Conservation (phyloP, 2,888 invertebrate genomes). For the Aradus depressus region DNA sequence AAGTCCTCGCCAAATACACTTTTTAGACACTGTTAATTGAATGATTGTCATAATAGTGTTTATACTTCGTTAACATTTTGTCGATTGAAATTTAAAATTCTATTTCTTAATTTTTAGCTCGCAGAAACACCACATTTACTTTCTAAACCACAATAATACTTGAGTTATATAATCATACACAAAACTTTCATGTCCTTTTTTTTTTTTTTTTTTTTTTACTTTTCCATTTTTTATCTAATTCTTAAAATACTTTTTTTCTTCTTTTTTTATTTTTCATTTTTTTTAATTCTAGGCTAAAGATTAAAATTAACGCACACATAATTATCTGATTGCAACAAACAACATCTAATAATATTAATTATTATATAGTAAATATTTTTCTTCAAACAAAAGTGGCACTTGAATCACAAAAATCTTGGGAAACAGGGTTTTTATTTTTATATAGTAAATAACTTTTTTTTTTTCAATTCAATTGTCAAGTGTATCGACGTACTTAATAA, state of each 20-base stretch:
- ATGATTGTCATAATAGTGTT: conserved; percentile 18
- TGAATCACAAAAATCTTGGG: conserved; percentile 47
- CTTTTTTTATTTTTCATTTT: not conserved
- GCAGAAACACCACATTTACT: conserved; percentile 24
- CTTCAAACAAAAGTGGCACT: conserved; percentile 67
- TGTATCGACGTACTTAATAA: not conserved
- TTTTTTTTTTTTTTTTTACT: not conserved
- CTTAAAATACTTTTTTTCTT: conserved; percentile 11
- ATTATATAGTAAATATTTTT: conserved; percentile 36
- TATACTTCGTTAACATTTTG: conserved; percentile 3
- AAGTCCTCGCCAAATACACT: too few species aligned
- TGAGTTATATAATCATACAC: conserved; percentile 13
- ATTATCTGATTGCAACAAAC: conserved; percentile 28
- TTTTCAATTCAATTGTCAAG: not conserved
- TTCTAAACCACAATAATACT: conserved; percentile 16
- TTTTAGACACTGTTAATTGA: too few species aligned
- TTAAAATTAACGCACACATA: conserved; percentile 28
- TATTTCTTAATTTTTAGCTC: conserved; percentile 13
- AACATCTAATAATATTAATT: conserved; percentile 33
- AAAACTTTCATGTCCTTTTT: conserved; percentile 5
- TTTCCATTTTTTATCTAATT: not conserved
- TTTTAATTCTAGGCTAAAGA: conserved; percentile 13
- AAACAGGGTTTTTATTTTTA: conserved; percentile 17
- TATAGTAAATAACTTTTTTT: not conserved
- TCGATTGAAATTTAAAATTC: conserved; percentile 3